These are phyloP conservation scores for Podotricha telesiphe DNA, from an alignment of 2,888 invertebrate genomes.

Conservation along the genomic window DNA sequence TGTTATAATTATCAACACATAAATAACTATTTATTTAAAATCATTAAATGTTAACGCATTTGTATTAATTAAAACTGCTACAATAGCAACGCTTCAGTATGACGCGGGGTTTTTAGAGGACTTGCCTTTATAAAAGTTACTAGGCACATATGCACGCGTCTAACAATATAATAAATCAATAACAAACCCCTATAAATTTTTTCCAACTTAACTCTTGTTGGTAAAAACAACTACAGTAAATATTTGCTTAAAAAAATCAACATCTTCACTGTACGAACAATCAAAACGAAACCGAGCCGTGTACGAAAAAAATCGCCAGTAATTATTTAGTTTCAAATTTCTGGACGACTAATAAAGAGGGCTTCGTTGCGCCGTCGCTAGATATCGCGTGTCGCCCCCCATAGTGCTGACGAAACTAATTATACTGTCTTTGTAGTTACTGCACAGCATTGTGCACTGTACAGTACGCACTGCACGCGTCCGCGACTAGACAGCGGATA, in stretches of 20 bases:
- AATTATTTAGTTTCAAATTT: neutral
- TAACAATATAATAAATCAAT: too few relatives aligned
- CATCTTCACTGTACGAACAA: too few relatives aligned
- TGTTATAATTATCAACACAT: too few relatives aligned
- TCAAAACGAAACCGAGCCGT: too few relatives aligned
- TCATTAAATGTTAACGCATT: too few relatives aligned
- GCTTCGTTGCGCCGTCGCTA: neutral
- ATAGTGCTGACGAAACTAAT: slow-evolving; percentile 30
- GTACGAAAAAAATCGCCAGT: too few relatives aligned
- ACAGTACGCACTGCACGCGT: neutral
- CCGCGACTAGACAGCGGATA: slow-evolving; percentile 12
- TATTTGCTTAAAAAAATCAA: neutral
- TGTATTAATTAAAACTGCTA: neutral
- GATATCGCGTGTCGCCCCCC: slow-evolving; percentile 11
- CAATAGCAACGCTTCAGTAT: neutral
- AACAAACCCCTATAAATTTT: too few relatives aligned
- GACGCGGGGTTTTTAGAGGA: neutral
- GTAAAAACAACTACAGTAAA: too few relatives aligned
- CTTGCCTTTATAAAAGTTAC: too few relatives aligned
- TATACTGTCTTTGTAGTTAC: slow-evolving; percentile 21
- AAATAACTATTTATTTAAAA: too few relatives aligned
- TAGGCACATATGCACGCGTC: too few relatives aligned
- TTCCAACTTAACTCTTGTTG: neutral
- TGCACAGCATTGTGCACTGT: too few relatives aligned
- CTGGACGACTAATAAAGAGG: neutral